These are phyloP conservation scores for Poecilia velifera DNA, from an alignment of 2,797 vertebrate species.

Conservation along the genomic window DNA sequence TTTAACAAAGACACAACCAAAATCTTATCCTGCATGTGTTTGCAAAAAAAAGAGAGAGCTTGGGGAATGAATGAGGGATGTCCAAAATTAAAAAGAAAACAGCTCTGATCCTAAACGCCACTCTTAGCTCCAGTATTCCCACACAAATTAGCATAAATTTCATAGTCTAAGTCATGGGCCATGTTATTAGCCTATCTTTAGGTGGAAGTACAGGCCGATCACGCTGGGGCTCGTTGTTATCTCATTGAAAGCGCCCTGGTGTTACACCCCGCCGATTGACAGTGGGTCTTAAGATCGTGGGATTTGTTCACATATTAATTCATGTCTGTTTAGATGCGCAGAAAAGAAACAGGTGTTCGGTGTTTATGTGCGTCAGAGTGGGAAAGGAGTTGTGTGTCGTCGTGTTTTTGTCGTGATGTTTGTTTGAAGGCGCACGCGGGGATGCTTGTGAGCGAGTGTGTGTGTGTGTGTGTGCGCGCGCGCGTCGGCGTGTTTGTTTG, in stretches of 20 bases:
- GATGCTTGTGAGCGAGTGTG: constrained; percentile 33
- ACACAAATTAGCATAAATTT: constrained; percentile 82
- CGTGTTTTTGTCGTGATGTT: constrained; percentile 60
- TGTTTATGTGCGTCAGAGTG: constrained; percentile 64
- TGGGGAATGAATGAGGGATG: constrained; percentile 59
- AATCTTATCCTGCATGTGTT: constrained; percentile 41
- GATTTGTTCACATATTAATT: constrained; percentile 81
- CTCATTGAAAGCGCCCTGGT: constrained; percentile 72
- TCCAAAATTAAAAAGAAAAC: constrained; percentile 41
- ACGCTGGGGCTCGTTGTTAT: constrained; percentile 74
- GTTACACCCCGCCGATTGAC: constrained; percentile 67
- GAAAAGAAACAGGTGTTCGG: constrained; percentile 83
- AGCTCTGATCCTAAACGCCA: constrained; percentile 60
- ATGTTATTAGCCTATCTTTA: constrained; percentile 71
- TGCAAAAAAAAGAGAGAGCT: constrained; percentile 56
- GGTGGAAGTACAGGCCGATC: constrained; percentile 62
- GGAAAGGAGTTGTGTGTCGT: constrained; percentile 54
- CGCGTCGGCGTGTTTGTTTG: constrained; percentile 26
- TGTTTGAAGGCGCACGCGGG: constrained; percentile 46
- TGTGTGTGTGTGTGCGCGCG: constrained; percentile 9
- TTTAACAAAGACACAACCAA: constrained; percentile 13
- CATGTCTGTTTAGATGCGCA: constrained; percentile 77
- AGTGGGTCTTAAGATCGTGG: constrained; percentile 80
- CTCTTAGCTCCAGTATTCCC: constrained; percentile 72
- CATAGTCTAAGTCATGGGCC: constrained; percentile 74